Evolutionary conservation across 2,888 invertebrate genomes (phyloP), one percentile per base, ranked within the genome.

Genomic region (Byasa hedistus): DNA sequence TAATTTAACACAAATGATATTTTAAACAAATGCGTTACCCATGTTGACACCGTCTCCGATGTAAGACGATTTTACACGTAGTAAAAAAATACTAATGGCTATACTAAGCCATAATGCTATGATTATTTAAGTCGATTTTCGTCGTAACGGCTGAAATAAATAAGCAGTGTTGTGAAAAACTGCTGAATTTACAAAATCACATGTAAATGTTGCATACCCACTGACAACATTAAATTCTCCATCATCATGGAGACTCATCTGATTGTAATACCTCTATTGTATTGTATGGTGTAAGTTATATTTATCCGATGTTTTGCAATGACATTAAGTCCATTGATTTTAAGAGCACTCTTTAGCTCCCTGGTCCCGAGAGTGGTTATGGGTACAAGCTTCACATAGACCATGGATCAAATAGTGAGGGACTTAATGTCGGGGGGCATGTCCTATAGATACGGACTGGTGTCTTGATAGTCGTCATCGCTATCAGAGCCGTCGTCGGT

Each of bases 401-500:
- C 60, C 61, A 51, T 52, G 60, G 59, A 36, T 60, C 48, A 60
- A 61, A 66, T 63, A 1, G 44, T 55, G 55, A 66, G 59, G 58
- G 62, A 44, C 54, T 36, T 23, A 55, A 66, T 27, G 65, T 61
- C 69, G 23, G 57, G 56, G 51, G 69, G 27, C 71, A 22, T 32
- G 36, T 66, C 76, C 85, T 87, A 87, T 69, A 85, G 89, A 75
- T 89, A 91, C 68, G 89, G 86, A 81, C 82, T 88, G 77, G 91
- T 88, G 82, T 91, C 91, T 68, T 91, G 85, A 78, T 86, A 89
- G 65, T 91, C 91, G 69, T 91, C 90, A 77, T 83, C 84, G 76
- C 85, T 80, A 58, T 84, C 90, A 19, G 89, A 87, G 75, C 87
- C 89, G 80, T 92, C 92, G 84, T 91, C 88, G 10, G 91, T 91